Evolutionary conservation across 2,797 vertebrate species (phyloP).

Genomic region (Strix occidentalis): DNA sequence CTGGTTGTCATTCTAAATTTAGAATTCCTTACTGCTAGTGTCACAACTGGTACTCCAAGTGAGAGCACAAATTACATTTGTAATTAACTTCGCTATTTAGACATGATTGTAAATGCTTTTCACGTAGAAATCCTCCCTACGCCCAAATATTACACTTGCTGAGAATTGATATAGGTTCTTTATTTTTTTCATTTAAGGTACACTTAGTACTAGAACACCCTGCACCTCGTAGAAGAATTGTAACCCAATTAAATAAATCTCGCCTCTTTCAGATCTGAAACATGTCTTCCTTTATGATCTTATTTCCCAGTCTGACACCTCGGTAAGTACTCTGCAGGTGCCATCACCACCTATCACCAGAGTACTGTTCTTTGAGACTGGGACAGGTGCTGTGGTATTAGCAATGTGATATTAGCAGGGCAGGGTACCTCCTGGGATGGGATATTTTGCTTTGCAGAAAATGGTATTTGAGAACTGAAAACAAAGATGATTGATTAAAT

Average conservation of each 20-base stretch:
- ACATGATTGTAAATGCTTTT: neutral
- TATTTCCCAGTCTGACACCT: conserved; percentile 11
- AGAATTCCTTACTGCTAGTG: neutral
- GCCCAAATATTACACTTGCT: neutral
- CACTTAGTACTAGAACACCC: neutral
- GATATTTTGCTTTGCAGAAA: conserved; percentile 5
- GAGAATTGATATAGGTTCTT: neutral
- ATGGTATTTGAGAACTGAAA: neutral
- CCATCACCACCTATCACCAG: neutral
- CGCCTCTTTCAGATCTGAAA: neutral
- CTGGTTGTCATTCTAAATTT: neutral
- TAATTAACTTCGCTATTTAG: neutral
- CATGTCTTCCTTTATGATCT: neutral
- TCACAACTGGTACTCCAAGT: neutral
- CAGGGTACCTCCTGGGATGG: neutral
- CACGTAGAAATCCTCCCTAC: neutral
- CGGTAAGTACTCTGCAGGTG: neutral
- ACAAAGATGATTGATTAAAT: neutral
- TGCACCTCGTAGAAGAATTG: neutral
- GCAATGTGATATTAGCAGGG: neutral
- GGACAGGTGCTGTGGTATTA: neutral
- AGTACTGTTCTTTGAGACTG: neutral
- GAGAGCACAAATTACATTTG: neutral
- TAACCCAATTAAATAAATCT: neutral
- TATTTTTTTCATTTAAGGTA: neutral